Base-by-base conservation (phyloP, 2,113 vertebrate species). In the Pelecanus crispus region DNA sequence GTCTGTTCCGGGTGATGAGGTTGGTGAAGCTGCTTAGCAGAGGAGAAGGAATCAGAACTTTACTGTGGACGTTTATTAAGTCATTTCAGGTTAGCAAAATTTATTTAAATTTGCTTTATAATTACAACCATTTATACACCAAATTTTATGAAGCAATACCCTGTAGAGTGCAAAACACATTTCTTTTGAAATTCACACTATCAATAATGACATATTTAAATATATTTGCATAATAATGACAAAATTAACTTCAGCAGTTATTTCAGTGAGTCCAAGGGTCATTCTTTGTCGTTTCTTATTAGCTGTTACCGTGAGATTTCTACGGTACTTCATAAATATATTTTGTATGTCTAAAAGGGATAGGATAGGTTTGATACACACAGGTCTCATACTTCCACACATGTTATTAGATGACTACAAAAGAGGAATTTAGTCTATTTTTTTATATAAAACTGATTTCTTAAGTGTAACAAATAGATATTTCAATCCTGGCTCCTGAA, bases 21-120 rank as follows among this genome's bases (percentile, higher is more conserved):
- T 86, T 99, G 98, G 99, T 99, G 97, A 99, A 99, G 97, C 98
- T 99, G 91, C 99, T 99, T 95, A 99, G 99, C 98, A 99, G 99
- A 95, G 99, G 99, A 72, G 99, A 99, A 98, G 99, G 99, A 94
- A 99, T 99, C 96, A 99, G 99, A 87, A 99, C 99, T 2, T 96
- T 99, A 75, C 98, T 99, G 68, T 99, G 99, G 99, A 99, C 99
- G 25, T 99, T 99, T 87, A 99, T 99, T 96, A 99, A 99, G 93
- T 99, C 99, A 81, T 99, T 99, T 97, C 99, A 99, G 99, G 99
- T 99, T 92, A 98, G 98, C 36, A 70, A 75, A 31, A 17, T 11
- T 49, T 36, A 36, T 81, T 94, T 50, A 10, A 52, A 71, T 89
- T 75, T 87, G 19, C 56, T 75, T 72, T 70, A 25, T 52, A 53